Evolutionary conservation across 2,113 vertebrate genomes (phyloP).

Genomic region (Oreochromis aureus): DNA sequence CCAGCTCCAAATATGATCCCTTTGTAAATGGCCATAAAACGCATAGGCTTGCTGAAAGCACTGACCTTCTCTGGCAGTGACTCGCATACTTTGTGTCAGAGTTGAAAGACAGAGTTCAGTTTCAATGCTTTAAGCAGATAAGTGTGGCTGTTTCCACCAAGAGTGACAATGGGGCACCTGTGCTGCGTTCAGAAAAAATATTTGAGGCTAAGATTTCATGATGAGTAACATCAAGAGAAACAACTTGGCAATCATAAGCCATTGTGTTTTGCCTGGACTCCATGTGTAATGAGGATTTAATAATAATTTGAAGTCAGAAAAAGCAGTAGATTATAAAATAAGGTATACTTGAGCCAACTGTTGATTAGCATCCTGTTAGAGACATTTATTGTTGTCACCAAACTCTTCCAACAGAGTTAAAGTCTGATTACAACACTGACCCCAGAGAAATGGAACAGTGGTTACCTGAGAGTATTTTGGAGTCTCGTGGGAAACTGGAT

Average conservation of each 20-base stretch:
- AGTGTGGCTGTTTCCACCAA: constrained; percentile 6
- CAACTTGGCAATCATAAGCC: neutral
- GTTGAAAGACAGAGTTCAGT: constrained; percentile 40
- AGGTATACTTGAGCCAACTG: neutral
- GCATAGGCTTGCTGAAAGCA: neutral
- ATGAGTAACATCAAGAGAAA: neutral
- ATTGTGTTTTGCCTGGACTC: neutral
- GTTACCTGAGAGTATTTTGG: constrained; percentile 38
- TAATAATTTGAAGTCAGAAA: neutral
- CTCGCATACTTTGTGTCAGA: neutral
- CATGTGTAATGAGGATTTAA: neutral
- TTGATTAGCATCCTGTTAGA: neutral
- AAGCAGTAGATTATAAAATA: neutral
- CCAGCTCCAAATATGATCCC: neutral
- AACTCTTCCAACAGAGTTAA: neutral
- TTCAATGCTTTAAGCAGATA: constrained; percentile 40
- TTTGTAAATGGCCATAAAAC: neutral
- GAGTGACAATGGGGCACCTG: constrained; percentile 41
- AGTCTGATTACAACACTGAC: constrained; percentile 9
- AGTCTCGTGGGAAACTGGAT: constrained; percentile 44
- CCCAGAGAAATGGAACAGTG: constrained; percentile 1
- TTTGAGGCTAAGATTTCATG: constrained; percentile 9
- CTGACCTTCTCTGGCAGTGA: neutral
- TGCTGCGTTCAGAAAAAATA: constrained; percentile 8
- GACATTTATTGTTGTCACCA: neutral